Conservation (phyloP, 2,888 invertebrate genomes). For the Dermolepida albohirtum region DNA sequence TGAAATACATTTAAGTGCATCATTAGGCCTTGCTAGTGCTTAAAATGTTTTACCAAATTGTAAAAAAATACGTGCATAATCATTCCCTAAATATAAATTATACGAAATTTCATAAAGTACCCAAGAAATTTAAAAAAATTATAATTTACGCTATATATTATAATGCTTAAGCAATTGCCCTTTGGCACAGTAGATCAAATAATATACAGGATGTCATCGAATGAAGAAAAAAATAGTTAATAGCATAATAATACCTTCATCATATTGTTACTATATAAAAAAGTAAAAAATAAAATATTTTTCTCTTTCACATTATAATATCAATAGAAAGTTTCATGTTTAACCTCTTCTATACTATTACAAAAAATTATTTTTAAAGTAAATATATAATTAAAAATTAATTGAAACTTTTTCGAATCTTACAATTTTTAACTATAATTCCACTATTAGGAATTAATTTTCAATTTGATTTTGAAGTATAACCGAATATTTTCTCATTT, state of each 20-base stretch:
- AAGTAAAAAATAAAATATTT: too few relatives aligned
- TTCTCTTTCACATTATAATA: too few relatives aligned
- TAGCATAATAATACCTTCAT: slow-evolving; percentile 3
- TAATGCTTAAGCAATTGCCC: slow-evolving; percentile 58
- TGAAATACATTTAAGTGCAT: slow-evolving; percentile 39
- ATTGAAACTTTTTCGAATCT: too few relatives aligned
- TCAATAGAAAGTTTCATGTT: too few relatives aligned
- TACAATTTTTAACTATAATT: too few relatives aligned
- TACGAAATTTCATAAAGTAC: slow-evolving; percentile 12
- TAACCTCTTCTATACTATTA: too few relatives aligned
- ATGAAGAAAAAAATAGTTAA: neutral
- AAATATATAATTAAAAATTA: too few relatives aligned
- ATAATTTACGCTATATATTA: slow-evolving; percentile 50
- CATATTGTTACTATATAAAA: slow-evolving; percentile 1
- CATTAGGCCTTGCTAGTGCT: slow-evolving; percentile 52
- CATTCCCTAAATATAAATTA: neutral
- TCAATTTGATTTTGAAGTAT: too few relatives aligned
- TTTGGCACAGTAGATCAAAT: slow-evolving; percentile 55
- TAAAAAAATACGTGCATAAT: slow-evolving; percentile 9
- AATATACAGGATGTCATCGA: slow-evolving; percentile 27
- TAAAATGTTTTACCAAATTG: slow-evolving; percentile 16
- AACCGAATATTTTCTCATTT: too few relatives aligned
- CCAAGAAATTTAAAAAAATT: slow-evolving; percentile 23
- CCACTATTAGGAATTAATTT: too few relatives aligned
- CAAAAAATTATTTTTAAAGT: too few relatives aligned